Evolutionary conservation across 2,113 vertebrate species (phyloP).

Genomic region (Rhynchomys soricoides): DNA sequence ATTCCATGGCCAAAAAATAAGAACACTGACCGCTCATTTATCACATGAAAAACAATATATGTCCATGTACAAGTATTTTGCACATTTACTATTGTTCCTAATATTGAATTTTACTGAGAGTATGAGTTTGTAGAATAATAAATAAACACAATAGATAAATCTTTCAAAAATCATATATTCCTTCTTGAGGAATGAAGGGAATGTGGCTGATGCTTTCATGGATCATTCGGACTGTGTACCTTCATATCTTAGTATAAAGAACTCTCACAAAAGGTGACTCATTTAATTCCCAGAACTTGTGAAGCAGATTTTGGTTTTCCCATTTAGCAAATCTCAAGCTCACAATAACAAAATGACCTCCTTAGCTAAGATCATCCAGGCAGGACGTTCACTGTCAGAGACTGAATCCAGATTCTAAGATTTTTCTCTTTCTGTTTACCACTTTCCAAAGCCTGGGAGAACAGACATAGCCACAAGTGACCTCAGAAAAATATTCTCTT

Average conservation of each 20-base stretch:
- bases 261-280: background rate
- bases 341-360: background rate
- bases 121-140: constrained; percentile 14
- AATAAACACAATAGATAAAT: background rate
- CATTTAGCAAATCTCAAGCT: background rate
- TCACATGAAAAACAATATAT: constrained; percentile 4
- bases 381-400: background rate
- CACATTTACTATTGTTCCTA: background rate
- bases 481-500: background rate
- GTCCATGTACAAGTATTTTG: background rate
- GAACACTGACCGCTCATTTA: background rate
- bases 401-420: background rate
- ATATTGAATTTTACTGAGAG: background rate
- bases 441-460: background rate
- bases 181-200: background rate
- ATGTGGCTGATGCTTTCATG: background rate
- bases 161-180: background rate
- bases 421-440: background rate
- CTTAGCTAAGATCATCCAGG: background rate
- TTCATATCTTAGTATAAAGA: background rate
- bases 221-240: background rate
- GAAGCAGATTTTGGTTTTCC: background rate
- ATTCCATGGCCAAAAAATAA: background rate
- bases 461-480: background rate
- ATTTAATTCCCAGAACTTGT: background rate